Conservation (phyloP, 2,797 vertebrate genomes). For the Simalia tracyae region DNA sequence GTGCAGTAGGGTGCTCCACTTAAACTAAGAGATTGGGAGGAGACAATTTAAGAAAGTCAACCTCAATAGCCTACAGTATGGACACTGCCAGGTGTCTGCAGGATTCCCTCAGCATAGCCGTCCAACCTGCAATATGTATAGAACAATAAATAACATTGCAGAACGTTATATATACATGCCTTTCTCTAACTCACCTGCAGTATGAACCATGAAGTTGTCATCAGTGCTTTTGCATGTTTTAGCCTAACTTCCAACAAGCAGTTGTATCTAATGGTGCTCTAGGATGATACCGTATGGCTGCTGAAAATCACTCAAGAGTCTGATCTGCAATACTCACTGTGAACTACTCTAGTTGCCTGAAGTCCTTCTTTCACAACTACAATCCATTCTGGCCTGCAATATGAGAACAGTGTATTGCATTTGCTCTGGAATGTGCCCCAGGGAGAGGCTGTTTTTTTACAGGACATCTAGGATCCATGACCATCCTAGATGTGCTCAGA, state of each 20-base stretch:
- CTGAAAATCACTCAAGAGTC: not conserved
- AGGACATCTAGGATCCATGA: not conserved
- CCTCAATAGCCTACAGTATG: not conserved
- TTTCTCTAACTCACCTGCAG: not conserved
- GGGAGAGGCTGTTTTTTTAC: not conserved
- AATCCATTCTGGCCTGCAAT: not conserved
- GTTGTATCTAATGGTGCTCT: not conserved
- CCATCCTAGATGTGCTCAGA: not conserved
- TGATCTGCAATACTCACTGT: not conserved
- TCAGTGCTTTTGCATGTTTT: not conserved
- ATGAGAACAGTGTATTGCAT: not conserved
- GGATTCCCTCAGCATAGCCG: not conserved
- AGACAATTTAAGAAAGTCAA: not conserved
- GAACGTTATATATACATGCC: not conserved
- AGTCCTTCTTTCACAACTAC: not conserved
- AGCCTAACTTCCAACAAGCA: not conserved
- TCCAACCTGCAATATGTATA: not conserved
- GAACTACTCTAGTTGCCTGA: not conserved
- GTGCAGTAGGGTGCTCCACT: not conserved
- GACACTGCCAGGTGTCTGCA: not conserved
- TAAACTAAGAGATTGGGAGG: not conserved
- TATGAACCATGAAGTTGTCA: not conserved
- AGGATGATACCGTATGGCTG: not conserved
- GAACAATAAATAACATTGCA: not conserved
- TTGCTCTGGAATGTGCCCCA: not conserved